Percentiles rank a stretch among this genome's conserved stretches.
phyloP scores from a whole-genome alignment of 2,888 invertebrate species.

The Hoplodrina blanda region DNA sequence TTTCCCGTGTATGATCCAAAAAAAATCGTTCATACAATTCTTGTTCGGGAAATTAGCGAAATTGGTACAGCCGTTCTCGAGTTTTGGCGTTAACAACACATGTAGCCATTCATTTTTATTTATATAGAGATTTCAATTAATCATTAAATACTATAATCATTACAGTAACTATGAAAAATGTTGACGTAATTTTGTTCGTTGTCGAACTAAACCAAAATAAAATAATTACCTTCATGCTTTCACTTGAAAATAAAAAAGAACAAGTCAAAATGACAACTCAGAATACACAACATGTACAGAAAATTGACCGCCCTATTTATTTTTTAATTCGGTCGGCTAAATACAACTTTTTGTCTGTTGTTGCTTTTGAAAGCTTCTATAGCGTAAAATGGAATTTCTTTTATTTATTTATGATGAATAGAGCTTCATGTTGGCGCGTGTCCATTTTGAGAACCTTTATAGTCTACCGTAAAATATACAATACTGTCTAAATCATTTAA shows the following conservation, averaged over 20 bases:
- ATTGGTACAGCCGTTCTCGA: too few relatives aligned
- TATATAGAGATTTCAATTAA: too few relatives aligned
- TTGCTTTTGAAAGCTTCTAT: neutral
- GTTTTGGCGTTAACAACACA: too few relatives aligned
- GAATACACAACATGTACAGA: neutral
- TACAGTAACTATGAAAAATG: too few relatives aligned
- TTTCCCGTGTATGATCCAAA: too few relatives aligned
- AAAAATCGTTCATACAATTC: too few relatives aligned
- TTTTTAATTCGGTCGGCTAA: neutral
- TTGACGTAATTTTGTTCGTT: too few relatives aligned
- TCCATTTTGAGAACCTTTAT: conserved; percentile 4
- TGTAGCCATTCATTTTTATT: too few relatives aligned
- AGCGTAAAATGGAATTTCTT: neutral
- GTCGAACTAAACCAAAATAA: too few relatives aligned
- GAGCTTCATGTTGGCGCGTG: neutral
- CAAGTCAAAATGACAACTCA: neutral
- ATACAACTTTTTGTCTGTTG: neutral
- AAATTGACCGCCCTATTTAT: neutral
- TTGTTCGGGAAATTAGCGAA: too few relatives aligned
- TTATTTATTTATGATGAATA: conserved; percentile 13
- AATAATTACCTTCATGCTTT: neutral
- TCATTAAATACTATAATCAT: too few relatives aligned
- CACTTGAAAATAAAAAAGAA: neutral
- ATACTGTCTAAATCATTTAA: conserved; percentile 13
- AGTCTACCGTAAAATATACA: conserved; percentile 31